These are phyloP conservation scores for Bombus difficillimus DNA, from an alignment of 1,140 invertebrate species.

Conservation along the genomic window DNA sequence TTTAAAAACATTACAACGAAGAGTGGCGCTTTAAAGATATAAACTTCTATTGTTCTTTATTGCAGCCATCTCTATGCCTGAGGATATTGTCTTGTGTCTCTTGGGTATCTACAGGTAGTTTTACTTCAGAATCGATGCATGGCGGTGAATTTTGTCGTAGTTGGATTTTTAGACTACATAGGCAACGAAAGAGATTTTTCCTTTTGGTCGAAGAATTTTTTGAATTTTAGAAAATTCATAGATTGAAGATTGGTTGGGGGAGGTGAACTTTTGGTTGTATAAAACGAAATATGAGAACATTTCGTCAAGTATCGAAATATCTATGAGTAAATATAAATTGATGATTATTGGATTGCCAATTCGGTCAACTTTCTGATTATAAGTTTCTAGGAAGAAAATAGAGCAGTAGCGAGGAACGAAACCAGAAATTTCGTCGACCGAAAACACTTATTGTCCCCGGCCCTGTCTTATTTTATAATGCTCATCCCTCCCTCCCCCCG, in stretches of 20 bases:
- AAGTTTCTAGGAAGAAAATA: neutral
- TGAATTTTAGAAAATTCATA: too few relatives aligned
- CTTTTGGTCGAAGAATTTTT: too few relatives aligned
- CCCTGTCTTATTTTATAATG: slow-evolving; percentile 1
- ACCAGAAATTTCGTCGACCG: slow-evolving; percentile 1
- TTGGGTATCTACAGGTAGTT: neutral
- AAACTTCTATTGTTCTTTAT: slow-evolving; percentile 32
- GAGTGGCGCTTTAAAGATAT: slow-evolving; percentile 16
- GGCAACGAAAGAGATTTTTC: too few relatives aligned
- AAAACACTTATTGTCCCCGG: slow-evolving; percentile 1
- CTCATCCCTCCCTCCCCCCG: too few relatives aligned
- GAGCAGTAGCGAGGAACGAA: neutral
- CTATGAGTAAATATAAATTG: too few relatives aligned
- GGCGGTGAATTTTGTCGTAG: neutral
- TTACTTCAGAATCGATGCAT: neutral
- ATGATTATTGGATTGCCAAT: too few relatives aligned
- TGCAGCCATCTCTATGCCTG: neutral
- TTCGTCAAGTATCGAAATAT: too few relatives aligned
- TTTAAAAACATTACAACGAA: slow-evolving; percentile 18
- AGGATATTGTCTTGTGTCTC: too few relatives aligned
- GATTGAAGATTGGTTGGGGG: too few relatives aligned
- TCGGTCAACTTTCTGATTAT: neutral
- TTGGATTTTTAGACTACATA: neutral
- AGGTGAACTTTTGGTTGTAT: too few relatives aligned
- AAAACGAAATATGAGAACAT: too few relatives aligned